These are phyloP conservation scores for Epinephelus fuscoguttatus DNA, from an alignment of 2,113 vertebrate genomes.

Conservation along the genomic window DNA sequence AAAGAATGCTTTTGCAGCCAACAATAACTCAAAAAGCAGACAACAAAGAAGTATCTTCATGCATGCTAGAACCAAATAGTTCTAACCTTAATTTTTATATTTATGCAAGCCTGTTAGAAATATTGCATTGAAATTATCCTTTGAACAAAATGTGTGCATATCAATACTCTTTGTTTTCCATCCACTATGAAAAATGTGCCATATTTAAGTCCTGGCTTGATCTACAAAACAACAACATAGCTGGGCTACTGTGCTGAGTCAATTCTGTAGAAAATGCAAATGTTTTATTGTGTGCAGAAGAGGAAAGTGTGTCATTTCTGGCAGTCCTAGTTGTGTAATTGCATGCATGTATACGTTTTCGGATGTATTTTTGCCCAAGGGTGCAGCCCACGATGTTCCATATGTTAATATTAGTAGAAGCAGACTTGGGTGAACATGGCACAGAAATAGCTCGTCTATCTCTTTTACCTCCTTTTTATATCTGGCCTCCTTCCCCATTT, in stretches of 20 bases:
- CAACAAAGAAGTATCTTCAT: neutral
- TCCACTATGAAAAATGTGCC: neutral
- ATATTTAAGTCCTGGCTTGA: neutral
- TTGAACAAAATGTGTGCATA: neutral
- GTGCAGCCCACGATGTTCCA: slow-evolving; percentile 31
- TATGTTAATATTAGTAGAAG: slow-evolving; percentile 68
- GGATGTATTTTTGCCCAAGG: slow-evolving; percentile 40
- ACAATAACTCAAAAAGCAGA: neutral
- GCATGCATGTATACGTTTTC: slow-evolving; percentile 40
- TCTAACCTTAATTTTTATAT: neutral
- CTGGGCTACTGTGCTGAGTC: slow-evolving; percentile 41
- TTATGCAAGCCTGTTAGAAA: neutral
- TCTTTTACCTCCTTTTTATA: slow-evolving; percentile 70
- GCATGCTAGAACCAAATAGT: neutral
- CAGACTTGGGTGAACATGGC: slow-evolving; percentile 52
- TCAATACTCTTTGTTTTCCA: neutral
- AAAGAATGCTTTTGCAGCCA: slow-evolving; percentile 3
- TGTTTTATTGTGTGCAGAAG: slow-evolving; percentile 9
- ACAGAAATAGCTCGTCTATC: slow-evolving; percentile 69
- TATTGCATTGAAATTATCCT: neutral
- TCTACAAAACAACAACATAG: neutral
- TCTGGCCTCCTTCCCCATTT: slow-evolving; percentile 79
- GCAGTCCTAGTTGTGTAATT: slow-evolving; percentile 46
- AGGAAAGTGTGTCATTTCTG: slow-evolving; percentile 28
- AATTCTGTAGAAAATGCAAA: slow-evolving; percentile 41